A percentile compares a stretch with the other conserved stretches of the same genome.
These are phyloP conservation scores for Scolopax mira DNA, from an alignment of 2,113 vertebrate species.

Conservation along the genomic window DNA sequence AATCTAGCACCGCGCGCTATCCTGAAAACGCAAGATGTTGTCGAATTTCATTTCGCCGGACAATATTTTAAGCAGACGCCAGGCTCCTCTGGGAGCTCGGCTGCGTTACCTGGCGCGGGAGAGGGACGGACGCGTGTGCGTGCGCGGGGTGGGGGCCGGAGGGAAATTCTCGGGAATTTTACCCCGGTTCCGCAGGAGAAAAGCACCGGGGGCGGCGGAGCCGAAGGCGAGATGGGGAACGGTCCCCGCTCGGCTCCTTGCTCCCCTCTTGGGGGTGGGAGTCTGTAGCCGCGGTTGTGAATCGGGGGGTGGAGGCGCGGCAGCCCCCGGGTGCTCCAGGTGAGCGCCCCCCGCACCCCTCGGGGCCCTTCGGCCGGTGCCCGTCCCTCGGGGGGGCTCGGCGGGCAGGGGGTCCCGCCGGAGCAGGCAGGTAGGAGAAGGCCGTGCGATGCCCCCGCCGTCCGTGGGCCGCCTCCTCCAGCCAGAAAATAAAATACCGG, in stretches of 20 bases:
- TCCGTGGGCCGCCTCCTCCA: too few relatives aligned
- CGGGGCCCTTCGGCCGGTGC: too few relatives aligned
- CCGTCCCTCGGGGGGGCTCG: too few relatives aligned
- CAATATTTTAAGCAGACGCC: slow-evolving; percentile 61
- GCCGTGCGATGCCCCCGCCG: too few relatives aligned
- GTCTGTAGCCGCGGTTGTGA: not conserved
- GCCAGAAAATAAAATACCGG: too few relatives aligned
- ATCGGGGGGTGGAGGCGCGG: not conserved
- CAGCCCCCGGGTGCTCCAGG: not conserved
- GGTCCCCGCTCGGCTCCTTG: not conserved
- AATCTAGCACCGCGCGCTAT: not conserved
- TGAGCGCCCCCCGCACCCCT: not conserved
- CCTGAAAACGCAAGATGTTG: not conserved
- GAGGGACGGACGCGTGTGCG: not conserved
- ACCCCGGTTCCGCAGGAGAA: fast-evolving
- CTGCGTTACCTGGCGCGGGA: slow-evolving; percentile 28
- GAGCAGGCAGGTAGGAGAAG: too few relatives aligned
- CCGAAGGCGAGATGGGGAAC: not conserved
- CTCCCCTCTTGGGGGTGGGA: not conserved
- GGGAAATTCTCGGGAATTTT: not conserved
- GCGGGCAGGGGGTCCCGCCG: too few relatives aligned
- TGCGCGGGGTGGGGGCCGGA: not conserved
- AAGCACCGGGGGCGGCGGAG: not conserved
- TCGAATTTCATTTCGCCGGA: slow-evolving; percentile 35
- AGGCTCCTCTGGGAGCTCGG: not conserved